Percentiles rank a stretch among this genome's conserved stretches.
Evolutionary conservation across 2,888 invertebrate genomes (phyloP).

Genomic region (Leptopilina syphax): DNA sequence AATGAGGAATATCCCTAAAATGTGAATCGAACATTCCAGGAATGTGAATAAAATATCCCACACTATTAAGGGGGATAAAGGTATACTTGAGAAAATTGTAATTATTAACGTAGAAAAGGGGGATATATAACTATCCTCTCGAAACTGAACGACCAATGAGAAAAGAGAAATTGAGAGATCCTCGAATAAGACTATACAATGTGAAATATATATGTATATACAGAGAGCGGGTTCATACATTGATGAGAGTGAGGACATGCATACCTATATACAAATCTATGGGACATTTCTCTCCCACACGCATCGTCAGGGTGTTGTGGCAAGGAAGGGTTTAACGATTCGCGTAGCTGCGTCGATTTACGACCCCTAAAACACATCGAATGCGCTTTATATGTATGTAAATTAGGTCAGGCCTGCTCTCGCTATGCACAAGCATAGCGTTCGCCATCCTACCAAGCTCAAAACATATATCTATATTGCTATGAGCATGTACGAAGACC

Average conservation of each 20-base stretch:
- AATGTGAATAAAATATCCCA: no score
- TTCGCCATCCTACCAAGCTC: conserved; percentile 51
- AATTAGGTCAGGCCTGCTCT: conserved; percentile 75
- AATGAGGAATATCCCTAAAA: no score
- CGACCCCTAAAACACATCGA: conserved; percentile 77
- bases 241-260: conserved; percentile 47
- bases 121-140: no score
- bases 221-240: conserved; percentile 26
- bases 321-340: conserved; percentile 77
- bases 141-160: not conserved
- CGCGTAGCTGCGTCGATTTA: conserved; percentile 76
- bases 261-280: conserved; percentile 49
- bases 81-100: no score
- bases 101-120: no score
- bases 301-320: conserved; percentile 71
- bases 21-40: no score
- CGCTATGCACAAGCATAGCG: conserved; percentile 59
- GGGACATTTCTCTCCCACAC: conserved; percentile 64
- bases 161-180: conserved; percentile 10
- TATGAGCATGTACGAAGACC: conserved; percentile 45
- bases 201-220: conserved; percentile 44
- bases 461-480: conserved; percentile 46
- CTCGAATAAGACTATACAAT: conserved; percentile 19
- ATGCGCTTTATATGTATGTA: conserved; percentile 77
- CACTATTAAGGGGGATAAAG: no score